Conservation (phyloP, 1,140 invertebrate species). For the Drosophila trapezifrons region DNA sequence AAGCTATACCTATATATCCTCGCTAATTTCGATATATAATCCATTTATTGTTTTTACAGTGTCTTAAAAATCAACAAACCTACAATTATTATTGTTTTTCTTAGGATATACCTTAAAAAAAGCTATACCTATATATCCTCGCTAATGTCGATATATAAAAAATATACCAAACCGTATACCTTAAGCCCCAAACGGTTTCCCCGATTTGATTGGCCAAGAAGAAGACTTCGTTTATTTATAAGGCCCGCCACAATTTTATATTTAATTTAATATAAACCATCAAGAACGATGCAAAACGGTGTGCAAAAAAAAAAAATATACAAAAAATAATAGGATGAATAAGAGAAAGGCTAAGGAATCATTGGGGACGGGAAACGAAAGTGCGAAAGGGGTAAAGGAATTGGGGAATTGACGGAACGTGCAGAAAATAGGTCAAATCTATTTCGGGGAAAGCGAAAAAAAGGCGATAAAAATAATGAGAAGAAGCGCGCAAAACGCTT, state of each 20-base stretch:
- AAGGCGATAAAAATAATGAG: constrained; percentile 65
- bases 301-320: constrained; percentile 29
- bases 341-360: constrained; percentile 10
- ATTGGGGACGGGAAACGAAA: constrained; percentile 4
- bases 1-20: too few species aligned
- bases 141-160: too few species aligned
- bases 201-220: constrained; percentile 19
- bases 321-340: constrained; percentile 12
- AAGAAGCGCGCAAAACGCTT: constrained; percentile 57
- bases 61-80: too few species aligned
- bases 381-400: constrained; percentile 12
- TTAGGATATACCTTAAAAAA: too few species aligned
- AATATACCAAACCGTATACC: background rate
- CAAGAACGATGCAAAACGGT: constrained; percentile 43
- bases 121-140: too few species aligned
- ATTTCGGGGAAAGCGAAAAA: constrained; percentile 52
- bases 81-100: too few species aligned
- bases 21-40: too few species aligned
- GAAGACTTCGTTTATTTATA: constrained; percentile 51
- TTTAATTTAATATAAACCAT: constrained; percentile 62
- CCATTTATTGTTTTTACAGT: too few species aligned
- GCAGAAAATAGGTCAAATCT: constrained; percentile 76
- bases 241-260: constrained; percentile 54
- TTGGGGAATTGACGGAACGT: constrained; percentile 56
- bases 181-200: background rate